Evolutionary conservation across 2,888 invertebrate species (phyloP).

Genomic region (Hetaerina titia): DNA sequence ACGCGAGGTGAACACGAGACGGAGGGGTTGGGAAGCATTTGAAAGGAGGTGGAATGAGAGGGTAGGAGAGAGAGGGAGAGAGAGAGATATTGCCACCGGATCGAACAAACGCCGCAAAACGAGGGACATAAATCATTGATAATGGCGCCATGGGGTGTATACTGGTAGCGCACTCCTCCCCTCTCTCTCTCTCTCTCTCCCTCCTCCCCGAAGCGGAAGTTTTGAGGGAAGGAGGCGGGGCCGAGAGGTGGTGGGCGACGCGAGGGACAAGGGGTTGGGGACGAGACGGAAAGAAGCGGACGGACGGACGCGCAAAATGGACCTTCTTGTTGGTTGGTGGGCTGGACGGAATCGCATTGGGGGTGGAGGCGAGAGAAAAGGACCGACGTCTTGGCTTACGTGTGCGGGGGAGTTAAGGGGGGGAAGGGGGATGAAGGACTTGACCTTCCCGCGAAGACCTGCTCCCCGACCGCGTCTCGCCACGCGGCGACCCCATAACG

Average conservation of each 20-base stretch:
- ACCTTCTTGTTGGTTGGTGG: background rate
- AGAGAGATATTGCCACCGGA: constrained; percentile 8
- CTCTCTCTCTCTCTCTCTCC: background rate
- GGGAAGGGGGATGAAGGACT: background rate
- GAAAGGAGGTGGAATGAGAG: background rate
- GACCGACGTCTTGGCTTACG: no score
- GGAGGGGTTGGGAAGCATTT: background rate
- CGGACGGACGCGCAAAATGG: background rate
- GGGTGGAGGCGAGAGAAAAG: background rate
- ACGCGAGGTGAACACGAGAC: background rate
- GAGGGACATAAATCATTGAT: constrained; percentile 60
- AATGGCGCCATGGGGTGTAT: constrained; percentile 61
- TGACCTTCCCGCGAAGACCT: background rate
- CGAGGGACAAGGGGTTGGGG: background rate
- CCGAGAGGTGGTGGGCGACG: background rate
- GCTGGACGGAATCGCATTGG: background rate
- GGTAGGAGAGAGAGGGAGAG: background rate
- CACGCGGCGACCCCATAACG: background rate
- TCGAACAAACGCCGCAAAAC: constrained; percentile 43
- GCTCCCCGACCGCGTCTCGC: background rate
- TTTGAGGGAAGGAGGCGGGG: background rate
- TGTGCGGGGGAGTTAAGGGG: background rate
- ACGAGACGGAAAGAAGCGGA: background rate
- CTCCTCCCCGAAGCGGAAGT: constrained; percentile 12
- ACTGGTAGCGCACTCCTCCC: constrained; percentile 23